Percentiles rank a stretch among this genome's conserved stretches.
These are phyloP conservation scores for Acanthosoma haemorrhoidale DNA, from an alignment of 2,888 invertebrate species.

Conservation along the genomic window DNA sequence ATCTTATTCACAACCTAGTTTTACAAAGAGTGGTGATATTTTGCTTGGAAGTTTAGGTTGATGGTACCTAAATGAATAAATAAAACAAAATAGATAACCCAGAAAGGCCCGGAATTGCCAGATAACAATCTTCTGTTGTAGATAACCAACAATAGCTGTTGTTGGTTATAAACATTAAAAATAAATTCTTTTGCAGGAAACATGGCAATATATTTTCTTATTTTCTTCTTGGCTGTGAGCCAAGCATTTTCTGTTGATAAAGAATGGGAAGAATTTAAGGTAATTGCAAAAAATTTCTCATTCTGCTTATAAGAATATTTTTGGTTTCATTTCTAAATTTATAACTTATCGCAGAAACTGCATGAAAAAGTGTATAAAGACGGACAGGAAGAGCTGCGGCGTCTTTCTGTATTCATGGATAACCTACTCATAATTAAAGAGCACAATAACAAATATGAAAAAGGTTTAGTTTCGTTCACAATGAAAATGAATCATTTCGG, in stretches of 20 bases:
- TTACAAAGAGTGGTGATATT: too few species aligned
- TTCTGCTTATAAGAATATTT: too few species aligned
- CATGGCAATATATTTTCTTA: neutral
- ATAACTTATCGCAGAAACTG: constrained; percentile 52
- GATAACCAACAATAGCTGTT: too few species aligned
- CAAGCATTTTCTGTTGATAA: neutral
- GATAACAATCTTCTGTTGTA: too few species aligned
- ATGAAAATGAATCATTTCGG: constrained; percentile 73
- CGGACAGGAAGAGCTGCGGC: constrained; percentile 70
- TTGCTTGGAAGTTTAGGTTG: too few species aligned
- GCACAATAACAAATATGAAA: constrained; percentile 69
- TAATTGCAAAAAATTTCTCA: too few species aligned
- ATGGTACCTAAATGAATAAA: too few species aligned
- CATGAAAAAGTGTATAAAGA: constrained; percentile 62
- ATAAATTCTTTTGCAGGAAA: neutral
- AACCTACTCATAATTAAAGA: constrained; percentile 75
- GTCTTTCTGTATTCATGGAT: constrained; percentile 81
- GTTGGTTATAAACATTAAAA: too few species aligned
- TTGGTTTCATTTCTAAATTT: too few species aligned
- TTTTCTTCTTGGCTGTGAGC: neutral
- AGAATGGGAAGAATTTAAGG: neutral
- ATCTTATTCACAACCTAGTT: too few species aligned
- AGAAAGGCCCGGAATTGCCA: too few species aligned
- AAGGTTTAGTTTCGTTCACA: constrained; percentile 56
- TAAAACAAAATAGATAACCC: too few species aligned